Base-by-base conservation (phyloP, 2,797 vertebrate genomes). In the Cossypha dichroa region DNA sequence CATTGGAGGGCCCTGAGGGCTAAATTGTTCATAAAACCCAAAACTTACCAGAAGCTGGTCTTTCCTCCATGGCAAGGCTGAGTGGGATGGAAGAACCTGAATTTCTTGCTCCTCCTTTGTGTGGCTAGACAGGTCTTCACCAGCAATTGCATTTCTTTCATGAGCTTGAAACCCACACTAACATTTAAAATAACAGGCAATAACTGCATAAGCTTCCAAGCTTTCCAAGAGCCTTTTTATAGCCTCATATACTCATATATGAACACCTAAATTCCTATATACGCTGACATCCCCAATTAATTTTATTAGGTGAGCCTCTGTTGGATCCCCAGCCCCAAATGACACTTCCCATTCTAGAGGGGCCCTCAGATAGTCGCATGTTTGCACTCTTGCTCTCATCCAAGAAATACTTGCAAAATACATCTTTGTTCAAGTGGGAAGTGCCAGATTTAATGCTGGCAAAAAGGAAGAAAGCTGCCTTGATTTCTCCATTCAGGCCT, bases 41-140 rank as follows among this genome's bases (percentile, higher is more conserved):
- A 85, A 90, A 91, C 64, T 54, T 62, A 90, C 49, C n/a, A 59
- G 45, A 63, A 93, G 67, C 92, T 95, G 79, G 74, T 96, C 76
- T 92, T 90, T 96, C 80, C 63, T 86, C 85, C 63, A 46, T 12
- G 67, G 83, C 55, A 92, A 79, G 88, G 70, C 51, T 88, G 83
- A 90, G 90, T 76, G 70, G 19, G 62, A 79, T 86, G 63, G 88
- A 94, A 92, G 80, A 96, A 96, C 96, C 88, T 93, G 95, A 96
- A 95, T 91, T 96, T 97, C 96, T 95, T 93, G 95, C 67, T 92
- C 51, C 38, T 90, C 43, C 59, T 69, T 63, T 76, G 31, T 90
- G 77, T 45, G 83, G 83, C 92, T 94, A 88, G 90, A 90, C 95
- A 95, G 48, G 80, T 55, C 80, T 86, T 93, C 31, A 51, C 51